Conservation (phyloP, 2,797 vertebrate genomes). For the Ctenochaetus hawaiiensis region DNA sequence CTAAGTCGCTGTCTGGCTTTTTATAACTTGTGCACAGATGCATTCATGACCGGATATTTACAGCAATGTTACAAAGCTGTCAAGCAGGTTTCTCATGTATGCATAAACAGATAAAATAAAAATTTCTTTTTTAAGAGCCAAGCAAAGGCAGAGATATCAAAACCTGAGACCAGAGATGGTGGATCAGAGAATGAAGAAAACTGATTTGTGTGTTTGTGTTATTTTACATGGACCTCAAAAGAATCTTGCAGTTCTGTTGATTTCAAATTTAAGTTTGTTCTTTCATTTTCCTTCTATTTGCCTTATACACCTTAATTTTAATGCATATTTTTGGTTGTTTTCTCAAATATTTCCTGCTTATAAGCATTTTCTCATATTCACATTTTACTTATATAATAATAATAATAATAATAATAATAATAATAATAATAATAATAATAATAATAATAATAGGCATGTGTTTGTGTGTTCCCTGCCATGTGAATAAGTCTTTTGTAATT, state of each 20-base stretch:
- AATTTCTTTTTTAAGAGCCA: conserved; percentile 29
- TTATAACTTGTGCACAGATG: conserved; percentile 11
- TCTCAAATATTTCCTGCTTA: too few species aligned
- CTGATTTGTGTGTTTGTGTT: not conserved
- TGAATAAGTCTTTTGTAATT: conserved; percentile 36
- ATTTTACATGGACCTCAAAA: too few species aligned
- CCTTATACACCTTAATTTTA: too few species aligned
- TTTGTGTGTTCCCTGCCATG: conserved; percentile 5
- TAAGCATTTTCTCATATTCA: too few species aligned
- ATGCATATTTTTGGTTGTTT: too few species aligned
- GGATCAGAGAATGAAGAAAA: conserved; percentile 41
- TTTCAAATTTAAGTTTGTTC: too few species aligned
- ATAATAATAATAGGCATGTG: not conserved
- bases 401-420: too few species aligned
- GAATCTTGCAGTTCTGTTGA: too few species aligned
- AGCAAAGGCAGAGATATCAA: not conserved
- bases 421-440: too few species aligned
- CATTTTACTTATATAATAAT: too few species aligned
- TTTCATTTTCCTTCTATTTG: too few species aligned
- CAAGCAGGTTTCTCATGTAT: not conserved
- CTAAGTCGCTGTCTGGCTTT: conserved; percentile 25
- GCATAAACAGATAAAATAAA: too few species aligned
- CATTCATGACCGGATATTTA: conserved; percentile 24
- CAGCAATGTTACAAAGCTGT: conserved; percentile 4
- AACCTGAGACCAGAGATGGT: conserved; percentile 1